Evolutionary conservation across 2,888 invertebrate species (phyloP).

Genomic region (Macropis europaea): DNA sequence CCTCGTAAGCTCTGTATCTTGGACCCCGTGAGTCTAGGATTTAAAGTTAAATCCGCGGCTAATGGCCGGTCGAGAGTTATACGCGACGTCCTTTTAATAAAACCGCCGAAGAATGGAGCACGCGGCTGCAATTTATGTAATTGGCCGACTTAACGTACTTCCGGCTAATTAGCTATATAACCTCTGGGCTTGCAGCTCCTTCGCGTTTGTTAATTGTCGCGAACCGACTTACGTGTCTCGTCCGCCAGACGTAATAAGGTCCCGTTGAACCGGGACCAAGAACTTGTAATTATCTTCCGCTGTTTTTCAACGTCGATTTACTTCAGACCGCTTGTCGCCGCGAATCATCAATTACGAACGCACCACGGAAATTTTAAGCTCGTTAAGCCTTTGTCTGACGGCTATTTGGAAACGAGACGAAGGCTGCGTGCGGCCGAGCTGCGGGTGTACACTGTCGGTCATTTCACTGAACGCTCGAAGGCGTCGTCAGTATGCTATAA

Average conservation of each 20-base stretch:
- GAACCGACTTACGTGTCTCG: constrained; percentile 3
- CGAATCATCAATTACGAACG: no score
- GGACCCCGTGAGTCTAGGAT: constrained; percentile 32
- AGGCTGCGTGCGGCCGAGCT: no score
- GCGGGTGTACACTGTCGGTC: no score
- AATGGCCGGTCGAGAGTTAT: constrained; percentile 33
- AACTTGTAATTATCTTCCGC: background rate
- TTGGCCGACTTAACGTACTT: constrained; percentile 35
- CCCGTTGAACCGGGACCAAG: no score
- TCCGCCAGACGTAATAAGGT: background rate
- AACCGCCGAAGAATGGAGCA: constrained; percentile 39
- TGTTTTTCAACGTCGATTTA: constrained; percentile 1
- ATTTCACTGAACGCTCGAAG: no score
- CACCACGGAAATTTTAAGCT: no score
- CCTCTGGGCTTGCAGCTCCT: constrained; percentile 1
- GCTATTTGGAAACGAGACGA: no score
- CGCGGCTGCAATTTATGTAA: constrained; percentile 24
- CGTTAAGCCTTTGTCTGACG: no score
- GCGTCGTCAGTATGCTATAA: no score
- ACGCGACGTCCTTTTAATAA: constrained; percentile 43
- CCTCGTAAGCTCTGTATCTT: constrained; percentile 44
- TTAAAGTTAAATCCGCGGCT: constrained; percentile 59
- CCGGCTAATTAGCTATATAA: constrained; percentile 35
- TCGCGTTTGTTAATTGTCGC: constrained; percentile 32
- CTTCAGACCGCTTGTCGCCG: background rate